Conservation (phyloP, 2,113 vertebrate species). For the Ictidomys tridecemlineatus region DNA sequence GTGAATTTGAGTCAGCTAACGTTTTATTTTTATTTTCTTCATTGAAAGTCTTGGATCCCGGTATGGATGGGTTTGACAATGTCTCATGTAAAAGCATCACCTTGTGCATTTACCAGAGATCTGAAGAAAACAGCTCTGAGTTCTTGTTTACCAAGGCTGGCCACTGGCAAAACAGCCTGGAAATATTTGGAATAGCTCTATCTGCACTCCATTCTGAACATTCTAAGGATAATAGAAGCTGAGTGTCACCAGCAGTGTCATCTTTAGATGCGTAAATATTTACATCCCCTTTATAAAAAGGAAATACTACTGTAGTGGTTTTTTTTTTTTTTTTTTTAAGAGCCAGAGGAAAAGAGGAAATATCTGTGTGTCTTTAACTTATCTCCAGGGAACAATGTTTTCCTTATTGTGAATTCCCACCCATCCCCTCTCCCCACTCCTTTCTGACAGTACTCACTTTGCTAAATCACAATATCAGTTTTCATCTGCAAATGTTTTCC, state of each 20-base stretch:
- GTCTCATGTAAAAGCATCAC: background rate
- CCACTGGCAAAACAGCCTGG: background rate
- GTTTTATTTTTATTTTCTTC: background rate
- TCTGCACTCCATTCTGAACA: background rate
- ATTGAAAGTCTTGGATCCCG: background rate
- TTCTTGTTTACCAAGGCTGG: background rate
- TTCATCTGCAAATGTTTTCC: background rate
- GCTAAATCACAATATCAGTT: background rate
- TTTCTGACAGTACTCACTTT: background rate
- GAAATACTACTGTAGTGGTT: conserved; percentile 12
- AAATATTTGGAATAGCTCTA: conserved; percentile 38
- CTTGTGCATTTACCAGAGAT: background rate
- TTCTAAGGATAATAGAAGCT: conserved; percentile 31
- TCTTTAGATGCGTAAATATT: conserved; percentile 59
- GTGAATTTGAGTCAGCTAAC: background rate
- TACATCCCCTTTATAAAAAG: conserved; percentile 36
- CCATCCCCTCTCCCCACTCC: background rate
- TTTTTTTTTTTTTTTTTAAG: background rate
- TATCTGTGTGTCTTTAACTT: conserved; percentile 33
- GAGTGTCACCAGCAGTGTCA: background rate
- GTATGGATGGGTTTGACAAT: background rate
- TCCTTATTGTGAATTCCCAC: conserved; percentile 54
- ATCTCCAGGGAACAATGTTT: conserved; percentile 43
- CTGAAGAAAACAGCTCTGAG: conserved; percentile 8
- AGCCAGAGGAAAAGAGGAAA: conserved; percentile 33